Percentiles rank a stretch among this genome's conserved stretches.
These are phyloP conservation scores for Andrena haemorrhoa DNA, from an alignment of 2,888 invertebrate species.

Conservation along the genomic window DNA sequence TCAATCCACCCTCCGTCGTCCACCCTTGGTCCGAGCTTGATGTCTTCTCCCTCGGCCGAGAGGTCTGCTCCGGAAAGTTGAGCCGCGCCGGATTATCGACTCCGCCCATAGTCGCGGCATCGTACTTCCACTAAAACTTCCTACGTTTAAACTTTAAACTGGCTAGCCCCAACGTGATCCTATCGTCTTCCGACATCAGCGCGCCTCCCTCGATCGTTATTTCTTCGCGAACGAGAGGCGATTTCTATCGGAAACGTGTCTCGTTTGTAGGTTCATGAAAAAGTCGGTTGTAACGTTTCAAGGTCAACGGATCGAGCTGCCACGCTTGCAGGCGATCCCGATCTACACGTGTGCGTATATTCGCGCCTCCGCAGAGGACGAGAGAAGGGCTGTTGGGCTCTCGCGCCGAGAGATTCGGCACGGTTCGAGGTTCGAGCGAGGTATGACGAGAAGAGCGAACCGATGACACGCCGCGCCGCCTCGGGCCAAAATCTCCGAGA, in stretches of 20 bases:
- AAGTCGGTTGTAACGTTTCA: conserved; percentile 28
- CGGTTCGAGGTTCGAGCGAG: conserved; percentile 72
- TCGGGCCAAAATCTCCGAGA: conserved; percentile 73
- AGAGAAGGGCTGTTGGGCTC: conserved; percentile 52
- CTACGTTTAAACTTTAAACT: background rate
- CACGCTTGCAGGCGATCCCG: conserved; percentile 60
- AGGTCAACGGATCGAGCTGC: conserved; percentile 6
- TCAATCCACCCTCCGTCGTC: conserved; percentile 78
- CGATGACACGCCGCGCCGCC: conserved; percentile 80
- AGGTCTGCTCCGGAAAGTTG: conserved; percentile 63
- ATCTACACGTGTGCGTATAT: conserved; percentile 11
- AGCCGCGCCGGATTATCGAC: conserved; percentile 77
- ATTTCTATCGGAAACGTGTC: background rate
- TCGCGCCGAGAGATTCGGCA: conserved; percentile 74
- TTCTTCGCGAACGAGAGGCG: no score
- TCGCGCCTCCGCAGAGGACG: conserved; percentile 6
- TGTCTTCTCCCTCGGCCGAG: conserved; percentile 56
- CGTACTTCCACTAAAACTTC: conserved; percentile 59
- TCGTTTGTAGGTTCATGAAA: background rate
- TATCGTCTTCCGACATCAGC: no score
- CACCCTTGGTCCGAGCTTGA: conserved; percentile 66
- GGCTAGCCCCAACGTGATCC: background rate
- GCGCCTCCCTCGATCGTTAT: background rate
- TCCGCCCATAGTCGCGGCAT: conserved; percentile 59
- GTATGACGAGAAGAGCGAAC: conserved; percentile 76